phyloP scores from a whole-genome alignment of 2,797 vertebrate species.

The Platalea minor region DNA sequence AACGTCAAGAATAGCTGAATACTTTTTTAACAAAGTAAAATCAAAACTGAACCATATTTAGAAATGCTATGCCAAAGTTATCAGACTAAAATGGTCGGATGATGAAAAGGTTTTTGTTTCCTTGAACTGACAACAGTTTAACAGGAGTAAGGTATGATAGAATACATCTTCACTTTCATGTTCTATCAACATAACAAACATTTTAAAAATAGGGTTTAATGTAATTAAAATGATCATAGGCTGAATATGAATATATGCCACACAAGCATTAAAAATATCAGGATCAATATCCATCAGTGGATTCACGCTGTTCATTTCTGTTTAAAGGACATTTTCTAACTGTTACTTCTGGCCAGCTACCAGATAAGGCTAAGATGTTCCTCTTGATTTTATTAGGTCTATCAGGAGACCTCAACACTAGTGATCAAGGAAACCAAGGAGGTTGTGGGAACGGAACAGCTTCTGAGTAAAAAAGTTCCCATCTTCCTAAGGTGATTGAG shows the following conservation, averaged over 20 bases:
- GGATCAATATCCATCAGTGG: not conserved
- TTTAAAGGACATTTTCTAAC: not conserved
- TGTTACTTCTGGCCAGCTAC: not conserved
- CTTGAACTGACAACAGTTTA: not conserved
- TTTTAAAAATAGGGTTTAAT: not conserved
- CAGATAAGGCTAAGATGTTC: not conserved
- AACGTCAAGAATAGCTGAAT: not conserved
- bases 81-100: not conserved
- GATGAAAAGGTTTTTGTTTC: not conserved
- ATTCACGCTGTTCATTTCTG: not conserved
- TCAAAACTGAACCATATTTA: not conserved
- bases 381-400: not conserved
- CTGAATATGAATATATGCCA: not conserved
- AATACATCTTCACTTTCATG: not conserved
- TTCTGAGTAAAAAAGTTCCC: not conserved
- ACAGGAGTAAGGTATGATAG: not conserved
- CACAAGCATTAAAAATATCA: not conserved
- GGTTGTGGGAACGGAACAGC: not conserved
- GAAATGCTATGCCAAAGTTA: not conserved
- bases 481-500: not conserved
- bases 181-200: not conserved
- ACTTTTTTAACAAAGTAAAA: accelerated
- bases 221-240: not conserved
- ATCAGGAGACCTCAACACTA: not conserved
- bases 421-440: not conserved